Base-by-base conservation (phyloP, 1,140 invertebrate species). In the Pseudomyrmex sp. region DNA sequence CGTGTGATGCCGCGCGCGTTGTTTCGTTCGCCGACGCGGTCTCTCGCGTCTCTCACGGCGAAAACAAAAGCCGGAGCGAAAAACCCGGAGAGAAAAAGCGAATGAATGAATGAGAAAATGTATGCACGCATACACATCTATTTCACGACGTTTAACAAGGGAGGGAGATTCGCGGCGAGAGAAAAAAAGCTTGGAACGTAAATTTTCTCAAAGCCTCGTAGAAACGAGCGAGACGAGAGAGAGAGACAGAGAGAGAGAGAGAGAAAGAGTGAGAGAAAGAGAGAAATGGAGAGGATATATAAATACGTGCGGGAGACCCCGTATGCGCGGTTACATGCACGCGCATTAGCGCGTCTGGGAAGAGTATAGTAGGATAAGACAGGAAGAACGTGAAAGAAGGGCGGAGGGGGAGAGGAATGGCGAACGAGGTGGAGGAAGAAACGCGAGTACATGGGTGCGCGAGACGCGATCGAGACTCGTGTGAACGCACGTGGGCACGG, bases 401-500 rank as follows among this genome's bases (percentile, higher is more conserved):
- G 44, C 2, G 20, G 8, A 58, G 65, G 70, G 26, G 20, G 70
- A 12, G 35, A 46, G 52, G 74, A 35, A 35, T 35, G 35, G 35
- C 66, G 44, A 79, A 46, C 73, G 18, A 83, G 23, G 68, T 50
- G 10, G 82, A 82, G 68, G 59, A 79, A 66, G 66, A 68, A 35
- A 80, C 66, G 76, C 56, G 20, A 52, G 50, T 72, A 70, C 63
- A 46, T 65, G 58, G 8, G 15, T n/a, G 56, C 20, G 35, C 18
- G 56, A 63, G 72, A 69, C 65, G 66, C 66, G 66, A 15, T 26
- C 66, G 61, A 56, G 59, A 58, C 80, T 68, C 80, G 61, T 65
- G 72, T 68, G 61, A 85, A 87, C 85, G 86, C 83, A 88, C 84
- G 84, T 86, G 86, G 82, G 66, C 74, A 12, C 15, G 35, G 35